Base-by-base conservation (phyloP, 2,888 invertebrate genomes). In the Rhagophthalmus giganteus region DNA sequence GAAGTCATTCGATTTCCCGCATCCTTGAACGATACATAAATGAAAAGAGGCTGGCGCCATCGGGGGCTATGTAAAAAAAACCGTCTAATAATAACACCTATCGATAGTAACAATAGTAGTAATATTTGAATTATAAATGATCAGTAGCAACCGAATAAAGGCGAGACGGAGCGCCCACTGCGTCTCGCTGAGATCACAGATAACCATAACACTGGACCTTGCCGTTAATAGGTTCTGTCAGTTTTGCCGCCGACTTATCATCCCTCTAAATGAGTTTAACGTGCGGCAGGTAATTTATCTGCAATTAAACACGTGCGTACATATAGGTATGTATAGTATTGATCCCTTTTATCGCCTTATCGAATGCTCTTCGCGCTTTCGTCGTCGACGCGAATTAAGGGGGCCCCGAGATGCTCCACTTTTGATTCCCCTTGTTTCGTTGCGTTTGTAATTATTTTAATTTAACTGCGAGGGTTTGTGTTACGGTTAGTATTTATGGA, bases 181-280 rank as follows among this genome's bases (percentile, higher is more conserved):
- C 9, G 48, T 24, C 30, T 52, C 20, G 44, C 49, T 35, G 38
- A 42, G 65, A 67, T 69, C 54, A 39, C 60, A 59, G 66, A 64
- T 66, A 66, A 63, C 60, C 16, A 14, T 37, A n/a, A n/a, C n/a
- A 14, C 48, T 41, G 32, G 53, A 57, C 61, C 59, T 54, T 49
- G 57, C 64, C 64, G 70, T 65, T 71, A 70, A 71, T 70, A 69
- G 70, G 70, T 65, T 69, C 68, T 69, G 71, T 70, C 70, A 71
- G 69, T 50, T 59, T 20, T 58, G 57, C 63, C 52, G 62, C 62
- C 52, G 47, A 61, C 63, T 61, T 63, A 65, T 60, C 64, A 63
- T 64, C 64, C 64, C 63, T 63, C 58, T 58, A 59, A 58, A 60
- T 56, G 42, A 54, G 47, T 45, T 55, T 58, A 65, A 61, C 61